Conservation (phyloP, 2,113 vertebrate genomes). For the Gasterosteus nipponicus region DNA sequence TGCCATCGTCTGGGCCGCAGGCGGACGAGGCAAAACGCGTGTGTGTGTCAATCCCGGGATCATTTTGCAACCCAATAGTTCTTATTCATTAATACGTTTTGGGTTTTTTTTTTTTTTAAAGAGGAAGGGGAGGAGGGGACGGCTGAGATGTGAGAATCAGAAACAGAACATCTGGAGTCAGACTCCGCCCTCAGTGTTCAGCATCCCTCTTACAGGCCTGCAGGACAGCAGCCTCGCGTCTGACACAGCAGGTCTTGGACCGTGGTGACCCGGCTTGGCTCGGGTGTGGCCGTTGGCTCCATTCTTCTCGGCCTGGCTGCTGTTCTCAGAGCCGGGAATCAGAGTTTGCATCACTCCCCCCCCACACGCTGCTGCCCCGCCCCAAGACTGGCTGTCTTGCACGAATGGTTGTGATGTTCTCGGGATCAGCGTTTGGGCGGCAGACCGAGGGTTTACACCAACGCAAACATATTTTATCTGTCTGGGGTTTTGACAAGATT, state of each 20-base stretch:
- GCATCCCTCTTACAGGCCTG: neutral
- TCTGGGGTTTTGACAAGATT: neutral
- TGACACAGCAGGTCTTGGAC: neutral
- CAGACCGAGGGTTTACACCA: neutral
- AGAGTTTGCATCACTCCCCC: slow-evolving; percentile 11
- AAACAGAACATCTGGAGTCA: neutral
- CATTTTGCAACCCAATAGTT: neutral
- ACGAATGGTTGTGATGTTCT: neutral
- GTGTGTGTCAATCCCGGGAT: neutral
- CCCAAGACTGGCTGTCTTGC: neutral
- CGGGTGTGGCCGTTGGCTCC: neutral
- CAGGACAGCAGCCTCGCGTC: neutral
- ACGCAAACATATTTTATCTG: neutral
- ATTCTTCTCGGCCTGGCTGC: slow-evolving; percentile 6
- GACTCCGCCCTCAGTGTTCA: neutral
- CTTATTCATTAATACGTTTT: neutral
- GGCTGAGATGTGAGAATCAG: neutral
- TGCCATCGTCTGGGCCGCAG: slow-evolving; percentile 11
- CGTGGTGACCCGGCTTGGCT: neutral
- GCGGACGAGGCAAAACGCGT: neutral
- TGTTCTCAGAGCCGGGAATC: neutral
- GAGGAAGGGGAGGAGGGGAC: too few species aligned
- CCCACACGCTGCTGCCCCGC: neutral
- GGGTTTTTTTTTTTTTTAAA: neutral
- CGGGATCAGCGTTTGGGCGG: neutral